Evolutionary conservation across 2,113 vertebrate genomes (phyloP).

Genomic region (Neogale vison): DNA sequence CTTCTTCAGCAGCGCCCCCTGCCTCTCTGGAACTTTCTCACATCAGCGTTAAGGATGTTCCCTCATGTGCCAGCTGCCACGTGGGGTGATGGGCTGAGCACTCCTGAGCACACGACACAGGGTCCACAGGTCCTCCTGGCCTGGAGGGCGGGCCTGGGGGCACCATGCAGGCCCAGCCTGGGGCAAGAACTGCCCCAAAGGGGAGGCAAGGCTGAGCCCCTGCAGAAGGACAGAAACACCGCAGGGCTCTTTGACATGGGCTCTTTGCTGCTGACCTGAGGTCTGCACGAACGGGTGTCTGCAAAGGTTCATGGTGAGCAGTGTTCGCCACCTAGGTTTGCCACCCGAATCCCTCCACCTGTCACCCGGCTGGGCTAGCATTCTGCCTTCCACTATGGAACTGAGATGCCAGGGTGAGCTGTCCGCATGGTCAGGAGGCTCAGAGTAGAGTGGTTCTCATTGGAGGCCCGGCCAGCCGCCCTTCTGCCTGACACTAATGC

Average conservation of each 20-base stretch:
- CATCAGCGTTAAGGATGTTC: too few relatives aligned
- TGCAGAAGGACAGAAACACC: background rate
- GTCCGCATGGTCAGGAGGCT: accelerated
- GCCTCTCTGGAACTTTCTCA: background rate
- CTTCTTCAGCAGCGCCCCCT: background rate
- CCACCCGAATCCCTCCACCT: background rate
- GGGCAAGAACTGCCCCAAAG: background rate
- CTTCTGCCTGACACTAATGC: too few relatives aligned
- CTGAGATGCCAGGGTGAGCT: background rate
- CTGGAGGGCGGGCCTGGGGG: background rate
- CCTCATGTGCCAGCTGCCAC: accelerated
- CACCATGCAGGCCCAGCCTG: background rate
- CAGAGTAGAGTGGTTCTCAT: accelerated
- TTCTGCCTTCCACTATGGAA: background rate
- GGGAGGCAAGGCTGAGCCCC: background rate
- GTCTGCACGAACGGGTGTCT: background rate
- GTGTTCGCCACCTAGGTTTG: accelerated
- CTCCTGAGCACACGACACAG: background rate
- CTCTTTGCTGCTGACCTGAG: background rate
- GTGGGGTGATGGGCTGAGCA: background rate
- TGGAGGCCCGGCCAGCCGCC: background rate
- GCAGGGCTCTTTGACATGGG: accelerated
- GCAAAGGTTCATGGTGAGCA: background rate
- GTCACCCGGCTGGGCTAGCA: background rate
- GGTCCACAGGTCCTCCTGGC: too few relatives aligned